Evolutionary conservation across 1,140 invertebrate genomes (phyloP), one percentile per base, ranked within the genome.

Genomic region (Drosophila equinoxialis): DNA sequence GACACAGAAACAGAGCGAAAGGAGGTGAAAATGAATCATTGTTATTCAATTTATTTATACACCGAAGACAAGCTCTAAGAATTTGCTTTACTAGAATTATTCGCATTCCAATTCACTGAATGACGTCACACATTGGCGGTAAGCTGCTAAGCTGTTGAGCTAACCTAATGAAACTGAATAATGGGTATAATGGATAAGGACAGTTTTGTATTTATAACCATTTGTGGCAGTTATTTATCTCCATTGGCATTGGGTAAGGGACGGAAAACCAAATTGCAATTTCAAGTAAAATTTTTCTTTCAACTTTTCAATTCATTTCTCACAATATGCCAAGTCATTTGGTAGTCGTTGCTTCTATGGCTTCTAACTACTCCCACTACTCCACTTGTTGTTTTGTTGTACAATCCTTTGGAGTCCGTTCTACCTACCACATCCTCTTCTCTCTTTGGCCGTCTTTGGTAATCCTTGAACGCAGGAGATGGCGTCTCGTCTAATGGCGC

Each of bases 381-480:
- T 51, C 45, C 45, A 51, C 45, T 51, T 51, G 45, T 23, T 51
- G 45, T 51, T 30, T 51, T 51, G 45, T 51, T 51, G 45, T 51
- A 51, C 17, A 51, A 60, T 65, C 17, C 39, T 54, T 74, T n/a
- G 30, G 39, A 13, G 39, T 13, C 51, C 13, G 13, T 23, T 26
- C 33, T n/a, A 26, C 41, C 30, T 57, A 23, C 57, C 17, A 76
- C 20, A 8, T 41, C 35, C 30, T 10, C 45, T 33, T 20, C 10
- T 20, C 61, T 63, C 51, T 62, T 42, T 62, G 13, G 20, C 33
- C 64, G 55, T 59, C 74, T 66, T 62, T 78, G 76, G 72, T 80
- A 82, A 86, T 87, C 83, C 82, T 85, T 82, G 78, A 74, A 59
- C 68, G 48, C 63, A 45, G 33, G 41, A 48, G 66, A 26, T 20